phyloP scores from a whole-genome alignment of 1,140 invertebrate species.

The Homarus americanus region DNA sequence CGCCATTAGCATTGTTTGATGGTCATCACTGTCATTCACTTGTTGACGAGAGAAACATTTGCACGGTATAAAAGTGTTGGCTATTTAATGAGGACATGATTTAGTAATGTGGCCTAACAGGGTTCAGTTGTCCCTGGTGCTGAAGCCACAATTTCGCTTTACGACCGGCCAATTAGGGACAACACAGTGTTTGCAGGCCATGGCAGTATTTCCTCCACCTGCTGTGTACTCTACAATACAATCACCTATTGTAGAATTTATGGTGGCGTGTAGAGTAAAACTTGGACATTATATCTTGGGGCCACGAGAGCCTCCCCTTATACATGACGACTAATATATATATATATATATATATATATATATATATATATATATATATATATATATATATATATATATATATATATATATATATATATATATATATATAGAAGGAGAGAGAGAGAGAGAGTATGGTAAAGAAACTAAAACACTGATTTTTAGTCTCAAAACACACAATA shows the following conservation, averaged over 20 bases:
- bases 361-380: not conserved
- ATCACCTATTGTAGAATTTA: not conserved
- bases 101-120: constrained; percentile 12
- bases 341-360: not conserved
- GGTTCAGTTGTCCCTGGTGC: not conserved
- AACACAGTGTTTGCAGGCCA: constrained; percentile 14
- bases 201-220: constrained; percentile 9
- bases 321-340: not conserved
- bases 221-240: too few relatives aligned
- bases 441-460: too few relatives aligned
- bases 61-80: not conserved
- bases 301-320: not conserved
- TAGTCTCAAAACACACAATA: too few relatives aligned
- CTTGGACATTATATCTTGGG: not conserved
- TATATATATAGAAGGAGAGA: not conserved
- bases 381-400: not conserved
- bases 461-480: too few relatives aligned
- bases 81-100: not conserved
- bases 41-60: not conserved
- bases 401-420: not conserved
- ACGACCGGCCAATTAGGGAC: constrained; percentile 6
- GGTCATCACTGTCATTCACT: not conserved
- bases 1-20: not conserved
- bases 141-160: constrained; percentile 11
- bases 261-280: not conserved